Conservation (phyloP, 2,888 invertebrate species). For the Pelosia muscerda region DNA sequence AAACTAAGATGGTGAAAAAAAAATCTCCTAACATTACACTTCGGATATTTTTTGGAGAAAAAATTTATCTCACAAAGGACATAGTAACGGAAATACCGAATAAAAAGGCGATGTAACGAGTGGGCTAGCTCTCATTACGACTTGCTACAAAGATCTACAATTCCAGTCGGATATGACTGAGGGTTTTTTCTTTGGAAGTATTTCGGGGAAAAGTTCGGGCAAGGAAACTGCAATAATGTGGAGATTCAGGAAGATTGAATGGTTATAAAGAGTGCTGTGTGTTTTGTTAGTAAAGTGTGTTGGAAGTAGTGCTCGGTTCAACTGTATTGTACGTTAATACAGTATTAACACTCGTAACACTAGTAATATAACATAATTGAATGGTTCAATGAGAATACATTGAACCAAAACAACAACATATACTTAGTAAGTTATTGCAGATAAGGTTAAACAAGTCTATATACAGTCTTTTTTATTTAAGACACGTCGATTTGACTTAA, state of each 20-base stretch:
- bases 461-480: too few relatives aligned
- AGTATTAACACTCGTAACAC: background rate
- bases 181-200: conserved; percentile 19
- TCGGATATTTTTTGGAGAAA: conserved; percentile 37
- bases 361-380: background rate
- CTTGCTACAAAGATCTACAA: conserved; percentile 46
- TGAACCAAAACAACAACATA: too few relatives aligned
- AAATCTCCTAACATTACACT: conserved; percentile 32
- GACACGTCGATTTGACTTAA: too few relatives aligned
- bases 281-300: conserved; percentile 3
- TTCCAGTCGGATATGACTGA: conserved; percentile 40
- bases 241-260: conserved; percentile 14
- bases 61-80: conserved; percentile 38
- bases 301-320: too few relatives aligned
- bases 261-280: conserved; percentile 5
- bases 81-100: conserved; percentile 51
- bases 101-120: conserved; percentile 53
- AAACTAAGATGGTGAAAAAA: conserved; percentile 6
- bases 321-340: background rate
- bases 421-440: too few relatives aligned
- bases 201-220: conserved; percentile 15
- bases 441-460: too few relatives aligned
- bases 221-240: conserved; percentile 20
- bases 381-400: background rate
- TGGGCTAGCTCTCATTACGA: conserved; percentile 50